Base-by-base conservation (phyloP, 2,888 invertebrate species). In the Rhyacophila evoluta region DNA sequence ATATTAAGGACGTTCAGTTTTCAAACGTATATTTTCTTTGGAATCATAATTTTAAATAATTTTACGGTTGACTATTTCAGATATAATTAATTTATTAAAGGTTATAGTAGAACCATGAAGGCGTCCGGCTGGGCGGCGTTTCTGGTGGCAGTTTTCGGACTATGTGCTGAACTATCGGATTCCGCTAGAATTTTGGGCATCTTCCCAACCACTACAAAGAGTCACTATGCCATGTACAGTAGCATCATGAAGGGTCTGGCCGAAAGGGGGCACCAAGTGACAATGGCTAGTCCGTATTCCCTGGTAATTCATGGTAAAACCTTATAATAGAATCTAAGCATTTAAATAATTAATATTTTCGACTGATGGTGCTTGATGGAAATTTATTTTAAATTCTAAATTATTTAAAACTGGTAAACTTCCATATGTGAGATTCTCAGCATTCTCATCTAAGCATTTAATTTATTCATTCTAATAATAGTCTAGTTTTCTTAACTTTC, bases 161-260 rank as follows among this genome's bases (percentile, higher is more conserved):
- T 55, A 19, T 55, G 55, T 19, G 55, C 55, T 19, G 55, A 55
- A 25, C 8, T 55, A 2, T 55, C 55, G 10, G 55, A 55, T 19
- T 55, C 88, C 73, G 89, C 89, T 33, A 85, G 88, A 15, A 83
- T 90, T 29, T 86, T 90, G 36, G 89, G 86, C 79, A 87, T 90
- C 68, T 84, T 90, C 83, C 89, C 90, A 15, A 89, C 89, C 41
- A 88, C 89, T 85, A 89, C 89, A 39, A 87, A 87, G 83, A 91
- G 91, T 84, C 90, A 91, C 84, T 87, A 88, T 81, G 89, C 89
- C 78, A 89, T 90, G 87, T 90, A 89, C 83, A 88, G 89, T 77
- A 85, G 86, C 75, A 86, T 91, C 15, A 83, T 90, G 12, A 86
- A 87, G 19, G 89, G 87, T 0, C 86, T 90, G n/a, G 89, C 89